phyloP scores from a whole-genome alignment of 2,888 invertebrate genomes.

The Hermodice carunculata region DNA sequence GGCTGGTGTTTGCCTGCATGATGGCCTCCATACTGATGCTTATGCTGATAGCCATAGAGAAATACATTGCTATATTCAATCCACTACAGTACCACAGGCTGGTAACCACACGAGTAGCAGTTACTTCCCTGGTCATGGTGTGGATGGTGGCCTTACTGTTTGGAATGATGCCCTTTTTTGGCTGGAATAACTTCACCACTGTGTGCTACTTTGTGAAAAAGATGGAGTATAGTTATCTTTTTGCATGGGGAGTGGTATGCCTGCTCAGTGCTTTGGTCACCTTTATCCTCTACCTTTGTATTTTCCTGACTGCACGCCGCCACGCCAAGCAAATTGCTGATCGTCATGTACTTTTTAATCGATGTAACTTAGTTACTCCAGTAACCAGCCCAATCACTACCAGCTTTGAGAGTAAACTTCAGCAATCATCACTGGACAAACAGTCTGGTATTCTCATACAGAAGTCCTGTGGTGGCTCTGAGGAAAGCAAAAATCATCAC shows the following conservation, averaged over 20 bases:
- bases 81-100: neutral
- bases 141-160: slow-evolving; percentile 5
- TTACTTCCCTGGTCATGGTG: neutral
- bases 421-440: no score
- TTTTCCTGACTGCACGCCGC: slow-evolving; percentile 1
- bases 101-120: neutral
- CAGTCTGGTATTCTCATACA: no score
- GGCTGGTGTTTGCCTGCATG: slow-evolving; percentile 3
- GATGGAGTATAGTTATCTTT: slow-evolving; percentile 1
- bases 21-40: neutral
- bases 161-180: slow-evolving; percentile 6
- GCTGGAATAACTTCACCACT: slow-evolving; percentile 10
- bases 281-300: neutral
- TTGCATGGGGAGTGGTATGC: neutral
- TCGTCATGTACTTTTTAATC: neutral
- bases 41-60: neutral
- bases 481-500: no score
- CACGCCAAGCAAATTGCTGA: neutral
- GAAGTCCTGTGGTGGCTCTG: no score
- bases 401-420: no score
- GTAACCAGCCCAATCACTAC: no score
- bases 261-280: neutral
- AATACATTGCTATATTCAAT: neutral
- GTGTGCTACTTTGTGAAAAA: slow-evolving; percentile 10
- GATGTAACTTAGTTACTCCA: no score